Percentiles rank a stretch among this genome's conserved stretches.
These are phyloP conservation scores for Himantopus leucocephalus DNA, from an alignment of 2,113 vertebrate genomes.

Conservation along the genomic window DNA sequence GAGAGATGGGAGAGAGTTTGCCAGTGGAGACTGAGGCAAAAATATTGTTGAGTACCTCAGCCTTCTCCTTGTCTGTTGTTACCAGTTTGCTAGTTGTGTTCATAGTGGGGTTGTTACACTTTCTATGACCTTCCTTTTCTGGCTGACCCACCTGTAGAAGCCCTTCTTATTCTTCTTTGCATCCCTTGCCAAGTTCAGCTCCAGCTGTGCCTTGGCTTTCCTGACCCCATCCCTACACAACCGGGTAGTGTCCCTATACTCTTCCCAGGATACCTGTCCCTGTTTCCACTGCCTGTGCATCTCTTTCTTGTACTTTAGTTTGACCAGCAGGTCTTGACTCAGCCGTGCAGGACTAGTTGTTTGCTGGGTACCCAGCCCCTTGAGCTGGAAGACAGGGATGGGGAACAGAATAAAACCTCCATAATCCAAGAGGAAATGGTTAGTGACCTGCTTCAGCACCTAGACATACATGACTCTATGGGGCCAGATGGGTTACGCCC, in stretches of 20 bases:
- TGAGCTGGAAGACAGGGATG: too few species aligned
- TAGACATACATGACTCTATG: too few species aligned
- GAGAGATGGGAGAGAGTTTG: neutral
- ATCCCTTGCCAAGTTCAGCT: neutral
- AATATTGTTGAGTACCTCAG: neutral
- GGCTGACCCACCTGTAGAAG: neutral
- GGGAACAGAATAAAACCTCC: too few species aligned
- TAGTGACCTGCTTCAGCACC: too few species aligned
- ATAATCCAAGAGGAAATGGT: too few species aligned
- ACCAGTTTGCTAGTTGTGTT: neutral
- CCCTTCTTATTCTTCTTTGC: neutral
- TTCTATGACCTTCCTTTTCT: neutral
- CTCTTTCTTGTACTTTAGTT: neutral
- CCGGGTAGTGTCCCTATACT: accelerated
- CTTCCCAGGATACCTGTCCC: neutral
- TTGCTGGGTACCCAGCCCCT: too few species aligned
- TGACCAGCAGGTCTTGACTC: neutral
- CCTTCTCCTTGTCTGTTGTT: neutral
- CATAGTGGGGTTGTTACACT: accelerated
- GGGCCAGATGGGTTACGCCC: too few species aligned
- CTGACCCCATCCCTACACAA: neutral
- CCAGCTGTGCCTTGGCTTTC: neutral
- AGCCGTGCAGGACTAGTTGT: neutral
- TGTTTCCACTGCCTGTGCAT: neutral
- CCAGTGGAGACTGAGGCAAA: neutral